Conservation (phyloP, 2,888 invertebrate species). For the Stenodema calcarata region DNA sequence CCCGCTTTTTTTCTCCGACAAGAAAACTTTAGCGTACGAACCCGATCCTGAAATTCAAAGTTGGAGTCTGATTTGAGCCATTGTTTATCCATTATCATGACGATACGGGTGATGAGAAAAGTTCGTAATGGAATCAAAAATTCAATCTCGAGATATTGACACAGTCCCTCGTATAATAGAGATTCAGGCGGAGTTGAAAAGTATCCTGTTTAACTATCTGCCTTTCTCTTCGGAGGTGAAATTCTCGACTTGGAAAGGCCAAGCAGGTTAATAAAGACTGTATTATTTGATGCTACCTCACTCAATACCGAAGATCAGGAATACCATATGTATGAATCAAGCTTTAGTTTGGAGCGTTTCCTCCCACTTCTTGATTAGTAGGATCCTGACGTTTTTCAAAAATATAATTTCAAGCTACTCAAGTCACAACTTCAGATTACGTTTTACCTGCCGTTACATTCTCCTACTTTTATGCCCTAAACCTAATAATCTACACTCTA, state of each 20-base stretch:
- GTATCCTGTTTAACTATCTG: not conserved
- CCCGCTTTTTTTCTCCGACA: not conserved
- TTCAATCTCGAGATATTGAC: constrained; percentile 4
- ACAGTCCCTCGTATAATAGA: not conserved
- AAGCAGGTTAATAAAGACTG: too few species aligned
- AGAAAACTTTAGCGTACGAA: constrained; percentile 28
- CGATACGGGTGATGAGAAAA: constrained; percentile 21
- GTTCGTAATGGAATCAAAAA: not conserved
- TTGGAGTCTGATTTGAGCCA: not conserved
- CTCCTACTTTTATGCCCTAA: too few species aligned
- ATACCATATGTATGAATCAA: too few species aligned
- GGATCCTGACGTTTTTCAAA: too few species aligned
- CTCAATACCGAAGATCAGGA: too few species aligned
- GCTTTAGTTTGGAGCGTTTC: too few species aligned
- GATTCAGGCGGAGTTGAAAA: not conserved
- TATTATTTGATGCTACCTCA: too few species aligned
- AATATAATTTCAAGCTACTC: too few species aligned
- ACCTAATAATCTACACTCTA: too few species aligned
- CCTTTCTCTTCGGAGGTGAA: not conserved
- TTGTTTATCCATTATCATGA: not conserved
- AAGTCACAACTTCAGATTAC: too few species aligned
- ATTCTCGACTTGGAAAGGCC: not conserved
- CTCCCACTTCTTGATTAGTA: too few species aligned
- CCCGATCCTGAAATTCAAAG: constrained; percentile 9
- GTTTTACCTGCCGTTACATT: too few species aligned